Conservation (phyloP, 2,797 vertebrate genomes). For the Gadopsis bispinosus region DNA sequence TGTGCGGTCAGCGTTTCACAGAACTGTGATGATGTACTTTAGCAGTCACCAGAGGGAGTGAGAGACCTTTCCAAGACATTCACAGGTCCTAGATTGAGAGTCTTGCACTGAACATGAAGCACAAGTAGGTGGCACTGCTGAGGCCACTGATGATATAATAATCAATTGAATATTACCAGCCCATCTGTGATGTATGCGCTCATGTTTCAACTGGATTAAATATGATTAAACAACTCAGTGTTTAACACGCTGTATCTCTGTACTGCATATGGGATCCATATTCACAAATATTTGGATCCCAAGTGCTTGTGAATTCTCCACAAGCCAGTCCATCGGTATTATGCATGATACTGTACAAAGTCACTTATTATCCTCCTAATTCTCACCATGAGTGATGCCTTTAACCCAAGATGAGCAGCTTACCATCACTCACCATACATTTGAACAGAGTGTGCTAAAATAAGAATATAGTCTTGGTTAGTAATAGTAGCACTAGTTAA, state of each 20-base stretch:
- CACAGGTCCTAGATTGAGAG: background rate
- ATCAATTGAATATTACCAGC: background rate
- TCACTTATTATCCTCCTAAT: background rate
- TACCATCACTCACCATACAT: background rate
- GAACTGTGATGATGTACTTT: conserved; percentile 34
- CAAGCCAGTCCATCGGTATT: background rate
- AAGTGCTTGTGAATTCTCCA: conserved; percentile 4
- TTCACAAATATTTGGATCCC: conserved; percentile 1
- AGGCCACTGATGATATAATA: conserved; percentile 57
- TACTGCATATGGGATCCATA: background rate
- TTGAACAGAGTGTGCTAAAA: conserved; percentile 11
- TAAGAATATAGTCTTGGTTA: background rate
- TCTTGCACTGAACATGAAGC: conserved; percentile 34
- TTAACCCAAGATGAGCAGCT: conserved; percentile 13
- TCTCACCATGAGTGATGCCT: background rate
- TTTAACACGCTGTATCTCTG: conserved; percentile 2
- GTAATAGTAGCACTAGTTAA: background rate
- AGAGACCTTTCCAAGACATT: conserved; percentile 51
- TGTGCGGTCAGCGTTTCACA: background rate
- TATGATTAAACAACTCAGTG: conserved; percentile 23
- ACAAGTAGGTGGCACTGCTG: conserved; percentile 65
- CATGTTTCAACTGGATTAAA: conserved; percentile 36
- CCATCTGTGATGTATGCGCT: conserved; percentile 49
- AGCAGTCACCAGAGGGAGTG: conserved; percentile 74
- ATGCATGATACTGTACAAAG: background rate